Conservation (phyloP, 1,140 invertebrate species). For the Cyrtorhinus lividipennis region DNA sequence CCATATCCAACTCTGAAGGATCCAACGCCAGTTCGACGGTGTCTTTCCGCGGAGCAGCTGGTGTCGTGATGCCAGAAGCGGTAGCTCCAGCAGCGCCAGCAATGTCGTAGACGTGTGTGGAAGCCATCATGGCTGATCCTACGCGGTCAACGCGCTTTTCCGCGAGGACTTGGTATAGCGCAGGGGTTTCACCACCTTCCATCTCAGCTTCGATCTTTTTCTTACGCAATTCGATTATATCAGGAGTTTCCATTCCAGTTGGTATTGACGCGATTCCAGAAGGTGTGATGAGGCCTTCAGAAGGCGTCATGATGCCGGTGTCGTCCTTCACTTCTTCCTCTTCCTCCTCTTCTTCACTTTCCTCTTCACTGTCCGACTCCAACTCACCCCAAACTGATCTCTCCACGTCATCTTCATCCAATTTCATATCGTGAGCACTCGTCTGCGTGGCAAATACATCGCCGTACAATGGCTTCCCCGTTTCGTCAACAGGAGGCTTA, state of each 20-base stretch:
- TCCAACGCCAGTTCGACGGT: conserved; percentile 89
- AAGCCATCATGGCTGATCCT: conserved; percentile 95
- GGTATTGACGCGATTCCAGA: conserved; percentile 90
- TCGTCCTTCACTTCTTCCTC: conserved; percentile 57
- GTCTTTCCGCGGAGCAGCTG: conserved; percentile 30
- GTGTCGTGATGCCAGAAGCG: conserved; percentile 31
- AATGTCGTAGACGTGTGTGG: conserved; percentile 93
- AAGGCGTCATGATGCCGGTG: conserved; percentile 59
- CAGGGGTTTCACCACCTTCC: conserved; percentile 85
- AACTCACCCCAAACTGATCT: conserved; percentile 92
- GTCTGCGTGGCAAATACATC: conserved; percentile 88
- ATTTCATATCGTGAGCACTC: conserved; percentile 14
- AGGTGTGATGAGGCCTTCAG: conserved; percentile 85
- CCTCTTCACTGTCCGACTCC: conserved; percentile 87
- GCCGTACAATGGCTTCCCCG: conserved; percentile 92
- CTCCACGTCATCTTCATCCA: conserved; percentile 74
- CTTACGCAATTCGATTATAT: conserved; percentile 95
- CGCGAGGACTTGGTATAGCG: conserved; percentile 83
- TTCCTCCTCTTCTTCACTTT: conserved; percentile 69
- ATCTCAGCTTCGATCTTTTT: conserved; percentile 93
- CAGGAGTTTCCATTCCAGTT: conserved; percentile 91
- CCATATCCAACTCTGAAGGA: conserved; percentile 92
- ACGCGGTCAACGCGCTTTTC: conserved; percentile 85
- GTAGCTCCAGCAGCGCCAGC: conserved; percentile 8
- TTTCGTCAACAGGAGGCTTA: conserved; percentile 99